Base-by-base conservation (phyloP, 2,113 vertebrate species). In the Sula dactylatra region DNA sequence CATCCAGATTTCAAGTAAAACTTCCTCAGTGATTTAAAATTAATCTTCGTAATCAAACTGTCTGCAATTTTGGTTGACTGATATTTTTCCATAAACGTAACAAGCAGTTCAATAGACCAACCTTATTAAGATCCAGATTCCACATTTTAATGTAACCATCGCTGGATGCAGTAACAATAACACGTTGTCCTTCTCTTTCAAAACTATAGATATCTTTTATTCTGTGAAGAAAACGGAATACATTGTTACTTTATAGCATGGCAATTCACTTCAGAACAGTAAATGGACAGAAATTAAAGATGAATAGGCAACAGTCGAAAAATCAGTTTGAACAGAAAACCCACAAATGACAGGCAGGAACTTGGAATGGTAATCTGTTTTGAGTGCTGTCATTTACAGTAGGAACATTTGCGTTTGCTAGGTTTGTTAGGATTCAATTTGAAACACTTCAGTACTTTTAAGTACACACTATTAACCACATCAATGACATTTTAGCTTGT, bases 131-230 rank as follows among this genome's bases (percentile, higher is more conserved):
- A 73, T 98, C 82, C 42, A 99, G 93, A 66, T 98, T 98, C 99
- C 99, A 99, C 97, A 99, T 97, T 98, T 99, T 99, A 98, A 99
- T 99, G 95, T 98, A 99, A 58, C 99, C 99, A 27, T 99, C 99
- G 56, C 98, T 99, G 12, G 99, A 99, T 27, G 99, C 99, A 14
- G 99, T 99, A 91, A 99, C 99, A 85, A 99, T 40, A 87, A 99
- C 74, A 40, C 96, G 98, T 92, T 97, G 95, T 85, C 98, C 98
- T 74, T 98, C 98, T 94, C 98, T 70, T 81, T 98, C 94, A 94
- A 99, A 99, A 96, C 98, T 98, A 83, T 98, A 98, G 13, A 99
- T 93, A 25, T 98, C 99, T 98, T 99, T 99, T 73, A 99, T 98
- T 98, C 99, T 98, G 94, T 47, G 40, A 70, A 95, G 9, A 91